These are phyloP conservation scores for Acridotheres tristis DNA, from an alignment of 2,797 vertebrate genomes.

Conservation along the genomic window DNA sequence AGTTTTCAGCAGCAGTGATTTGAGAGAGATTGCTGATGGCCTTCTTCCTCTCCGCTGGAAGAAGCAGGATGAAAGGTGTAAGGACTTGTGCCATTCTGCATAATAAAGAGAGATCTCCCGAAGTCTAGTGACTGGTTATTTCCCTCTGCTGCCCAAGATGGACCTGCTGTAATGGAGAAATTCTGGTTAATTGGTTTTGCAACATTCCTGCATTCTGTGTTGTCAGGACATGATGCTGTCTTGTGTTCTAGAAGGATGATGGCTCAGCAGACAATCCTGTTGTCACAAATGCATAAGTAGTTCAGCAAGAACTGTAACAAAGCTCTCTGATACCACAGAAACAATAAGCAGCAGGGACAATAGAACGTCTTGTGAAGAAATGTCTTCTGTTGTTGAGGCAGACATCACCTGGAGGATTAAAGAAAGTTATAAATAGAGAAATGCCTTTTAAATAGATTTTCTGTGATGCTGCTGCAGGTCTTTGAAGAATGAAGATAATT, in stretches of 20 bases:
- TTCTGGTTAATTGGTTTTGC: neutral
- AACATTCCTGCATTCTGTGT: neutral
- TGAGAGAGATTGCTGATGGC: constrained; percentile 44
- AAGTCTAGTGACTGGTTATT: constrained; percentile 28
- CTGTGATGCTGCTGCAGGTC: neutral
- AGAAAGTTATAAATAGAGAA: constrained; percentile 9
- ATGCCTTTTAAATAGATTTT: constrained; percentile 9
- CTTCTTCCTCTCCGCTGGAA: constrained; percentile 50
- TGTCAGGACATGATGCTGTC: neutral
- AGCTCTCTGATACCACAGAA: neutral
- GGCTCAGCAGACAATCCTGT: neutral
- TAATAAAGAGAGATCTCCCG: constrained; percentile 32
- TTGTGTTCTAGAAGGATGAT: neutral
- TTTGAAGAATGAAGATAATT: constrained; percentile 29
- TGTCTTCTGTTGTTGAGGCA: constrained; percentile 8
- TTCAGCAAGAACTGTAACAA: constrained; percentile 41
- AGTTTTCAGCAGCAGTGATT: constrained; percentile 51
- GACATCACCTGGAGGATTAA: neutral
- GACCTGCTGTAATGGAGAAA: constrained; percentile 22
- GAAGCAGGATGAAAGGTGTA: constrained; percentile 39
- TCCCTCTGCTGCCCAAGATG: constrained; percentile 28
- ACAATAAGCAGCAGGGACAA: constrained; percentile 9
- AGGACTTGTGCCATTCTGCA: constrained; percentile 26
- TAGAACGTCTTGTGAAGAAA: neutral
- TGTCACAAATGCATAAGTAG: constrained; percentile 29